Evolutionary conservation across 2,888 invertebrate species (phyloP).

Genomic region (Drosophila anomelani): DNA sequence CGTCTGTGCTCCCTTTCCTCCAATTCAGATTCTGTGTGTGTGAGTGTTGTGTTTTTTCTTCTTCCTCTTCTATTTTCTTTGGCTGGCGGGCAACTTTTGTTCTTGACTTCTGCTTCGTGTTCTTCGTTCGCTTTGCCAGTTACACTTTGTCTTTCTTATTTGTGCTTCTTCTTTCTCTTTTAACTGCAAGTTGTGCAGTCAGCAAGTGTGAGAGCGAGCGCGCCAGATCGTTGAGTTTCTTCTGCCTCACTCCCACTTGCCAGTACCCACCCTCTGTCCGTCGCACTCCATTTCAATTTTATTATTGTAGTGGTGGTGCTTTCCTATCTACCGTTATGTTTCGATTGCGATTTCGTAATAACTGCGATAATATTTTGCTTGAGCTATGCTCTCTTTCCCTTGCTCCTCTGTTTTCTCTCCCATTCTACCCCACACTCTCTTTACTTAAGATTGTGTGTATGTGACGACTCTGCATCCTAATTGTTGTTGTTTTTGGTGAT

Average conservation of each 20-base stretch:
- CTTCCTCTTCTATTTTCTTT: slow-evolving; percentile 66
- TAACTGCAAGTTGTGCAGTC: slow-evolving; percentile 33
- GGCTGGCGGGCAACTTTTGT: slow-evolving; percentile 61
- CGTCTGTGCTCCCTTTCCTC: background rate
- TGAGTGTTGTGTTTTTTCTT: slow-evolving; percentile 32
- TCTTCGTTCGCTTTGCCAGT: slow-evolving; percentile 53
- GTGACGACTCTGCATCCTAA: slow-evolving; percentile 48
- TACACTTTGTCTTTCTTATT: slow-evolving; percentile 66
- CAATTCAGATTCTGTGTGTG: slow-evolving; percentile 10
- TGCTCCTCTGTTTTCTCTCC: slow-evolving; percentile 34
- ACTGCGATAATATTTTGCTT: slow-evolving; percentile 72
- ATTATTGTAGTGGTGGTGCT: slow-evolving; percentile 45
- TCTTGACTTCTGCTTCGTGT: slow-evolving; percentile 49
- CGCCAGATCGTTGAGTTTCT: slow-evolving; percentile 29
- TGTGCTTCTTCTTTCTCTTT: slow-evolving; percentile 34
- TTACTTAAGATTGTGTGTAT: slow-evolving; percentile 18
- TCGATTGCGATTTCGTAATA: slow-evolving; percentile 79
- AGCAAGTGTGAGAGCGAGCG: slow-evolving; percentile 21
- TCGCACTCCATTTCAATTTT: slow-evolving; percentile 50
- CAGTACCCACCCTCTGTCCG: slow-evolving; percentile 14
- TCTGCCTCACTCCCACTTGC: slow-evolving; percentile 18
- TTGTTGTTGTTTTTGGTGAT: slow-evolving; percentile 29
- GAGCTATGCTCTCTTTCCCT: slow-evolving; percentile 44
- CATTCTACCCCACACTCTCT: slow-evolving; percentile 15
- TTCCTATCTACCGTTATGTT: slow-evolving; percentile 77